A percentile compares a stretch with the other conserved stretches of the same genome.
These are phyloP conservation scores for Hydractinia echinata DNA, from an alignment of 30 jellyfish, hydroid and myxozoan species.

Conservation along the genomic window DNA sequence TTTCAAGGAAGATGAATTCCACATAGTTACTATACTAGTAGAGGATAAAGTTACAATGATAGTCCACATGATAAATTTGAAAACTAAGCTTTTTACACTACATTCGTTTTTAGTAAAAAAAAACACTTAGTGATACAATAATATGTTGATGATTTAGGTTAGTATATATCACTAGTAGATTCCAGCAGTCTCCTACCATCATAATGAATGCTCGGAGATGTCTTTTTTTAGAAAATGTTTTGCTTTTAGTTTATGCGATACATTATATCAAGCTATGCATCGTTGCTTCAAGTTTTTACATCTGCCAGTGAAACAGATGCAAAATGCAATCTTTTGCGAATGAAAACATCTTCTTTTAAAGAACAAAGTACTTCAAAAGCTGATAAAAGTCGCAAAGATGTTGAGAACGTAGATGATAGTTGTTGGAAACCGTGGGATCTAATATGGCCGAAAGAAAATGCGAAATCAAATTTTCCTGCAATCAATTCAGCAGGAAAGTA, in stretches of 20 bases:
- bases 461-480: slow-evolving; percentile 40
- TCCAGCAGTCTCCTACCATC: no score
- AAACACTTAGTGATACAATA: no score
- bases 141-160: no score
- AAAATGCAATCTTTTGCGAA: slow-evolving; percentile 18
- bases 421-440: slow-evolving; percentile 97
- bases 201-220: no score
- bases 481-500: slow-evolving; percentile 82
- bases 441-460: slow-evolving; percentile 91
- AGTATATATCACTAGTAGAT: no score
- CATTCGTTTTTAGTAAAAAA: no score
- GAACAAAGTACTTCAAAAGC: slow-evolving; percentile 49
- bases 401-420: slow-evolving; percentile 53
- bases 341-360: slow-evolving; percentile 66
- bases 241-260: slow-evolving; percentile 60
- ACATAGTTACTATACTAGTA: no score
- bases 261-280: slow-evolving; percentile 52
- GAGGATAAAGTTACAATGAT: no score
- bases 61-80: no score
- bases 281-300: slow-evolving; percentile 24
- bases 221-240: background rate
- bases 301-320: slow-evolving; percentile 15
- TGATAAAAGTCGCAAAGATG: slow-evolving; percentile 58
- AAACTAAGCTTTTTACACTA: no score
- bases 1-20: no score